These are phyloP conservation scores for Psittacula cyanocephala DNA, from an alignment of 2,113 vertebrate species.

Conservation along the genomic window DNA sequence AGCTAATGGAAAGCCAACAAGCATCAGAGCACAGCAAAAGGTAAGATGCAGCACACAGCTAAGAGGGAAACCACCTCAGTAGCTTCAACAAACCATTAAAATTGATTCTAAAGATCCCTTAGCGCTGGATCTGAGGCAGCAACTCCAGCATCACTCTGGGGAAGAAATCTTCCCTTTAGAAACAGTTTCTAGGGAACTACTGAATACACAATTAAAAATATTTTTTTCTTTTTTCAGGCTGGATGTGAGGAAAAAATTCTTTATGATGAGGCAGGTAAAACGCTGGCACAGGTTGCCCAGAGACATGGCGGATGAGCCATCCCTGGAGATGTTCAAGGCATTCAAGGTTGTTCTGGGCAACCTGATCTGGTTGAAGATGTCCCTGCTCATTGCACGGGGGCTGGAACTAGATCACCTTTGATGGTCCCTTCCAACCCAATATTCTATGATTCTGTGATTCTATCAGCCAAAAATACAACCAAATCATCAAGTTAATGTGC, in stretches of 20 bases:
- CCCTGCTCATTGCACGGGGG: not conserved
- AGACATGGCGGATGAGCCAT: not conserved
- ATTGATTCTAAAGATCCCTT: not conserved
- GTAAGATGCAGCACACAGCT: not conserved
- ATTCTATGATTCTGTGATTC: not conserved
- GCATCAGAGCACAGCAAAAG: not conserved
- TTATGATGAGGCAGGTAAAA: not conserved
- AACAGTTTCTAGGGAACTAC: not conserved
- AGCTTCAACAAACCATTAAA: not conserved
- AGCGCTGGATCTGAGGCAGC: not conserved
- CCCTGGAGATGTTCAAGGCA: not conserved
- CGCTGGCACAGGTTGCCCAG: too few relatives aligned
- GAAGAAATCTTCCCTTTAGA: not conserved
- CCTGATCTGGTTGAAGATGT: not conserved
- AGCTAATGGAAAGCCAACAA: not conserved
- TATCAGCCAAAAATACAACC: not conserved
- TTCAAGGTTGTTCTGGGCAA: not conserved
- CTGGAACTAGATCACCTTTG: not conserved
- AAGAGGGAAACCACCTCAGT: not conserved
- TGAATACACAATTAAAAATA: not conserved
- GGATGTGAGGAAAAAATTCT: not conserved
- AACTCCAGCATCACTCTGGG: not conserved
- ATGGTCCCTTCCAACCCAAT: not conserved
- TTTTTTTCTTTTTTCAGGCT: not conserved
- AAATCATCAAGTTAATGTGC: not conserved